Conservation (phyloP, 2,888 invertebrate genomes). For the Leptinotarsa haldemani region DNA sequence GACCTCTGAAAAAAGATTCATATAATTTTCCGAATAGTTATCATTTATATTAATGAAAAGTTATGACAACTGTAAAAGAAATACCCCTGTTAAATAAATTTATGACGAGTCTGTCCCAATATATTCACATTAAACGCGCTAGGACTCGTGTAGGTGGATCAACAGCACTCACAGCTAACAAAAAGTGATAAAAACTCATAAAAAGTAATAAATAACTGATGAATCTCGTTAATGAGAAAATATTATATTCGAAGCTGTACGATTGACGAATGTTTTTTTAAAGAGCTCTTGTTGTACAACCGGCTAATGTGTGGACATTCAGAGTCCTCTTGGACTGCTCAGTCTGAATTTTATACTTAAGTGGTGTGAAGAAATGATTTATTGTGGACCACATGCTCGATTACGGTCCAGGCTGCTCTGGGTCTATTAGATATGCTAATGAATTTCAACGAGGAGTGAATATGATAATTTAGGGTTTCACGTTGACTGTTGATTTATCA, state of each 20-base stretch:
- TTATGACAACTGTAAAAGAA: constrained; percentile 43
- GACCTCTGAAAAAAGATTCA: background rate
- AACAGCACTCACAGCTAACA: constrained; percentile 35
- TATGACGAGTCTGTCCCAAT: constrained; percentile 61
- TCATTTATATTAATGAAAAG: constrained; percentile 39
- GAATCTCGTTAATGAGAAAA: constrained; percentile 63
- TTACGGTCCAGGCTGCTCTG: background rate
- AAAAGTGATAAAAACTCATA: constrained; percentile 50
- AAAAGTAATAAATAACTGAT: constrained; percentile 56
- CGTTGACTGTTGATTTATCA: background rate
- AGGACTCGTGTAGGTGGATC: constrained; percentile 33
- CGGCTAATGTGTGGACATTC: constrained; percentile 21
- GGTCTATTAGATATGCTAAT: constrained; percentile 20
- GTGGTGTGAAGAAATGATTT: constrained; percentile 23
- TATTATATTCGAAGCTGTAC: constrained; percentile 52
- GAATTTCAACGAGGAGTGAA: constrained; percentile 7
- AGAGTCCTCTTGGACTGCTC: background rate
- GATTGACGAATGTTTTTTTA: constrained; percentile 28
- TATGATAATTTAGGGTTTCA: background rate
- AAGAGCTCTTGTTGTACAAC: constrained; percentile 23
- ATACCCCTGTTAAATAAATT: constrained; percentile 56
- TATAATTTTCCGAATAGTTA: constrained; percentile 21
- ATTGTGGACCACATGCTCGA: background rate
- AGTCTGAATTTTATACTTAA: constrained; percentile 21
- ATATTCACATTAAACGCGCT: constrained; percentile 62